Conservation (phyloP, 2,797 vertebrate genomes). For the Gymnoscopelus braueri region DNA sequence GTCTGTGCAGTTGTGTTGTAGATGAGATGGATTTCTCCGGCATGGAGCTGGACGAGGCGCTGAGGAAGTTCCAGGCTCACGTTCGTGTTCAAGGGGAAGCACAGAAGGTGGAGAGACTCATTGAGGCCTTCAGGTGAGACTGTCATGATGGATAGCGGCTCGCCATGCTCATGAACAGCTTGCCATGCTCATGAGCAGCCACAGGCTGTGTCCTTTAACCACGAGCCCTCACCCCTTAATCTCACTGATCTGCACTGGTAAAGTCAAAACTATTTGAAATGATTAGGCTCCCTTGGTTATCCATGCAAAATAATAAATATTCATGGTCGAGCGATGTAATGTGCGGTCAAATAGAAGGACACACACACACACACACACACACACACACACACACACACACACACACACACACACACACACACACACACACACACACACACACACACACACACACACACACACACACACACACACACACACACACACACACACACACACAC, state of each 20-base stretch:
- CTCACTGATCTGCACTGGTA: constrained; percentile 26
- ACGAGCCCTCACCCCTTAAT: constrained; percentile 23
- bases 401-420: no score
- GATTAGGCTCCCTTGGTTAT: constrained; percentile 45
- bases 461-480: no score
- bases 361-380: no score
- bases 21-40: constrained; percentile 99
- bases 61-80: constrained; percentile 98
- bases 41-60: constrained; percentile 97
- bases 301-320: constrained; percentile 35
- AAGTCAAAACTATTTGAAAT: constrained; percentile 39
- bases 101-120: constrained; percentile 98
- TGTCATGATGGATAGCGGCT: constrained; percentile 22
- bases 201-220: no score
- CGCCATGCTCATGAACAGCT: background rate
- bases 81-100: constrained; percentile 98
- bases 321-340: constrained; percentile 31
- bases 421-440: no score
- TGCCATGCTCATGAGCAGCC: no score
- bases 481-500: no score
- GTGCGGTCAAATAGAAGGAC: constrained; percentile 24
- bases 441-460: no score
- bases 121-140: constrained; percentile 96
- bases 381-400: no score
- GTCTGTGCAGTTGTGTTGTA: constrained; percentile 89